phyloP scores from a whole-genome alignment of 2,113 vertebrate genomes.

The Cyanistes caeruleus region DNA sequence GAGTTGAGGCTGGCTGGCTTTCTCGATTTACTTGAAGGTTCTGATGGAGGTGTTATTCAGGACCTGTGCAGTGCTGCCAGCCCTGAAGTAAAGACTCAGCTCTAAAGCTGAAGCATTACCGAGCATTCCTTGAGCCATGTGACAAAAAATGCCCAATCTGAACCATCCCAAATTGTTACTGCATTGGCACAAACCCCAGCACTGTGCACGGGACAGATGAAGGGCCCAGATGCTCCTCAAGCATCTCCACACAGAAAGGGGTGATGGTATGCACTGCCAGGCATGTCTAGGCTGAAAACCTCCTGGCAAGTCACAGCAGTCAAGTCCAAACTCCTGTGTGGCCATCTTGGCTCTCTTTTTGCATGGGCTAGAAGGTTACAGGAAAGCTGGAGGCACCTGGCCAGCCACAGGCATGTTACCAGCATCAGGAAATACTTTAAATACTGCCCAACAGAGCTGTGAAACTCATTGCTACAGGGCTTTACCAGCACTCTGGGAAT shows the following conservation, averaged over 20 bases:
- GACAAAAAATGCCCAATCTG: neutral
- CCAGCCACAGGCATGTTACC: neutral
- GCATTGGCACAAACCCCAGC: neutral
- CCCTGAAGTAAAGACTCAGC: neutral
- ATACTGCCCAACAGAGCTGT: neutral
- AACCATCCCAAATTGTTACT: neutral
- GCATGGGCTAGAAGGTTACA: neutral
- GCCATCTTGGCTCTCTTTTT: neutral
- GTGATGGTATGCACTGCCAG: neutral
- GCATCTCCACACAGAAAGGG: neutral
- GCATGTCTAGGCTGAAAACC: neutral
- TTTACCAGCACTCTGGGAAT: neutral
- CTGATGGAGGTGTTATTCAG: constrained; percentile 42
- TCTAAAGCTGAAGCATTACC: neutral
- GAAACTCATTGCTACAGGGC: neutral
- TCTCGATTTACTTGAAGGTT: neutral
- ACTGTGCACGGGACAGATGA: neutral
- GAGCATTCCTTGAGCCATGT: neutral
- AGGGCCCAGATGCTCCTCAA: neutral
- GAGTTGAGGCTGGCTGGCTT: neutral
- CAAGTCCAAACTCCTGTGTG: neutral
- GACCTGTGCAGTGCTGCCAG: neutral
- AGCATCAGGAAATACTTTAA: constrained; percentile 20
- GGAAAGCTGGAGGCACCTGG: constrained; percentile 22
- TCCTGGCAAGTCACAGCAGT: neutral